Evolutionary conservation across 2,113 vertebrate species (phyloP), one percentile per base, ranked within the genome.

Genomic region (Copsychus sechellarum): DNA sequence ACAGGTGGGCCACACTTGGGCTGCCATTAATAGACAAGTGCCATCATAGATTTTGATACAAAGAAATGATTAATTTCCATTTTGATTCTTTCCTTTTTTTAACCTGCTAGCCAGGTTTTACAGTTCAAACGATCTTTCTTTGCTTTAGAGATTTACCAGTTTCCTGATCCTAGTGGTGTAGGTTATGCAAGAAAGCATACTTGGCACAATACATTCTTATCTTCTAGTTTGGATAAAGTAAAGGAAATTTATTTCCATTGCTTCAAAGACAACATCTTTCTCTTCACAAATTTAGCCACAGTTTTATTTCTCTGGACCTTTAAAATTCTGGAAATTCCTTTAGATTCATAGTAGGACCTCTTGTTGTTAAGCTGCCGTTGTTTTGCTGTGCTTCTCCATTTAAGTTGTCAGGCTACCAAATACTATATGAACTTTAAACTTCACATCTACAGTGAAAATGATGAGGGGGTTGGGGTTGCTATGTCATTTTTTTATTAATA

Each of bases 391-490:
- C 3, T 73, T 34, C 34, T 42, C 16, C 26, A 47, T 56, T 91
- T 65, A 47, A 33, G 12, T 65, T 73, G 6, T 51, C 50, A 81
- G 25, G 29, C 13, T 54, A 24, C 19, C 61, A 60, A 77, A 67
- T 26, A n/a, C 2, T 60, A 25, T 40, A 42, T 4, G 8, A 81
- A 60, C 24, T 72, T 81, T 69, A 69, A 88, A 42, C 4, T 45
- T 56, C 33, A 19, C 7, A 64, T 92, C 22, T 58, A 12, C 8
- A 36, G 8, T 36, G 64, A 85, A 81, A 69, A 45, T 15, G n/a
- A 5, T 2, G 11, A 3, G 11, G 48, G 48, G 54, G 43, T 9
- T 45, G 40, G 12, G 40, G 5, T 12, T 45, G 2, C 4, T 1
- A 22, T 22, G 33, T 25, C 3, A 33, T 21, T 58, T 7, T 7